Evolutionary conservation across 1,140 invertebrate species (phyloP), one percentile per base, ranked within the genome.

Genomic region (Amyelois transitella): DNA sequence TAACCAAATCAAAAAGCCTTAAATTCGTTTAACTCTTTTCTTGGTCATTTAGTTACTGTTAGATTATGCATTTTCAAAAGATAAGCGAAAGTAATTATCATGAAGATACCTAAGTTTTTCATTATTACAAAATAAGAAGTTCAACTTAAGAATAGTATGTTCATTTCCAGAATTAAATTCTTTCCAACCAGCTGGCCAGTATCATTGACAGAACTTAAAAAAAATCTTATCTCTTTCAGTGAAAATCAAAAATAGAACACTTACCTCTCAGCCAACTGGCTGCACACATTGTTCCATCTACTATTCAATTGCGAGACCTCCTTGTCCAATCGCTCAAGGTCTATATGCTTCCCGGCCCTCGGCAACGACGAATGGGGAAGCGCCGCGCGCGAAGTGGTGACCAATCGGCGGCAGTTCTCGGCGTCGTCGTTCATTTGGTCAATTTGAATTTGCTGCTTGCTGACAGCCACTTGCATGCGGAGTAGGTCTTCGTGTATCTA

Each of bases 251-350:
- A 14, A 8, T 3, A 14, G 17, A 38, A 8, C 51, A 58, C 67
- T 68, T 74, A 96, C 94, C 96, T 94, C 73, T 99, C 97, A 50
- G 94, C 94, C 45, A 99, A 89, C 87, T 99, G 97, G 28, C 92
- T 92, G 81, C 96, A 97, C 10, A 98, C 93, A 65, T 94, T 96
- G 66, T 94, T 95, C 97, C 97, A 99, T 50, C 97, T 91, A 32
- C 91, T 92, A 63, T 95, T 96, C 4, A 99, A 86, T 70, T 94
- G 93, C 62, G 95, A 93, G 1, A 99, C 94, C 68, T 99, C 97
- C 64, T 96, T 94, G 77, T 99, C 97, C n/a, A 99, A 81, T 14
- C 94, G 90, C 69, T 99, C 97, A 54, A 99, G 91, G 88, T 99
- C 98, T 93, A 94, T 66, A 78, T 92, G 89, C 66, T 90, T 79